Conservation (phyloP, 2,113 vertebrate species). For the Corythornis vintsioides region DNA sequence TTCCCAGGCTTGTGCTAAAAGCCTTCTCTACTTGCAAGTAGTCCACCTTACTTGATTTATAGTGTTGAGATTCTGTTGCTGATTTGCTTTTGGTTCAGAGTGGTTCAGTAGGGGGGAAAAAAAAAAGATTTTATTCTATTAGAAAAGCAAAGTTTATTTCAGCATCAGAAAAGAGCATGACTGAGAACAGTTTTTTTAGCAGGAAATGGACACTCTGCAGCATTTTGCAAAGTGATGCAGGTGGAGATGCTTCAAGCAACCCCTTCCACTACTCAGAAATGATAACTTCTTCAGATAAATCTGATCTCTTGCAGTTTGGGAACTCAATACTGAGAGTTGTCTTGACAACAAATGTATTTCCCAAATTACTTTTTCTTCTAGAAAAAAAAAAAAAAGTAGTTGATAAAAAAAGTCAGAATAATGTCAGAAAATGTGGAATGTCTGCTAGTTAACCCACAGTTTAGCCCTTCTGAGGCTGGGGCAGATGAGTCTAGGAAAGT, state of each 20-base stretch:
- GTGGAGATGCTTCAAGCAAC: neutral
- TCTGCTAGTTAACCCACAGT: neutral
- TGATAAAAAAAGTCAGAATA: neutral
- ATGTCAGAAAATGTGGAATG: constrained; percentile 3
- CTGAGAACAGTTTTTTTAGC: neutral
- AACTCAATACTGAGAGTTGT: neutral
- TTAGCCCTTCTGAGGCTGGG: neutral
- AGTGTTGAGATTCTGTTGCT: neutral
- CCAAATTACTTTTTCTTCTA: neutral
- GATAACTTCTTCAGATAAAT: neutral
- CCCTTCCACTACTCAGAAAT: neutral
- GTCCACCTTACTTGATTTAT: neutral
- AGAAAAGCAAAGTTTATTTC: neutral
- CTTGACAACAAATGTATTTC: neutral
- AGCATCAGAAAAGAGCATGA: neutral
- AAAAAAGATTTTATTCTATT: neutral
- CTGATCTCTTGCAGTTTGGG: neutral
- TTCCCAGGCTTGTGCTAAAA: constrained; percentile 19
- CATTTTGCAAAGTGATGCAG: neutral
- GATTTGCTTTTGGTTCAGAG: neutral
- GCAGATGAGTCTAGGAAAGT: neutral
- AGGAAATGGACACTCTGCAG: neutral
- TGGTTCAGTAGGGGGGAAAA: neutral
- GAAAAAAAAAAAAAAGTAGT: neutral
- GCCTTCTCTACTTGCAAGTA: neutral